These are phyloP conservation scores for Heliothis subflexa DNA, from an alignment of 1,140 invertebrate genomes.

Conservation along the genomic window DNA sequence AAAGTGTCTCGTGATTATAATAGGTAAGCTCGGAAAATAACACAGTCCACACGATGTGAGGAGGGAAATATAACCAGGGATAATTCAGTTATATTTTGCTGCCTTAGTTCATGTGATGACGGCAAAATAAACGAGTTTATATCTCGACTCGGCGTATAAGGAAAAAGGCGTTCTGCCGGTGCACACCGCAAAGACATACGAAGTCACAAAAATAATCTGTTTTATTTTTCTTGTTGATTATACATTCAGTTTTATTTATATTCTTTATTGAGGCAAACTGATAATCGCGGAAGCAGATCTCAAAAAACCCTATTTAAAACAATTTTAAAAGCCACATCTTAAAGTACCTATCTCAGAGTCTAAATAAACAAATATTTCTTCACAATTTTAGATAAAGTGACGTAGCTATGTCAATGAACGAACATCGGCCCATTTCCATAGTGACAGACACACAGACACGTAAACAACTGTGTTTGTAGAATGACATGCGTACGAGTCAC, in stretches of 20 bases:
- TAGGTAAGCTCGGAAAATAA: background rate
- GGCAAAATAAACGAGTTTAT: background rate
- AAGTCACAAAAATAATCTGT: conserved; percentile 4
- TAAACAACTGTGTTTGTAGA: background rate
- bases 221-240: conserved; percentile 29
- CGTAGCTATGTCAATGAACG: conserved; percentile 7
- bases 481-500: background rate
- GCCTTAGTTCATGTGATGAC: background rate
- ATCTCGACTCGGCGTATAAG: background rate
- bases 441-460: conserved; percentile 3
- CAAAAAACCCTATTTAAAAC: background rate
- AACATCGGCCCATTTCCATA: background rate
- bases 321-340: background rate
- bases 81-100: background rate
- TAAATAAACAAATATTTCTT: conserved; percentile 11
- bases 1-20: background rate
- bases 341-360: conserved; percentile 18
- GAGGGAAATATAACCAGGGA: too few relatives aligned
- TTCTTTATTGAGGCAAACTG: background rate
- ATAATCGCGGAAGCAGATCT: background rate
- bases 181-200: background rate
- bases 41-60: too few relatives aligned
- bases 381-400: conserved; percentile 6
- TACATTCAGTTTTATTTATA: background rate
- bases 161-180: conserved; percentile 7